Percentiles rank a stretch among this genome's conserved stretches.
These are phyloP conservation scores for Lithosia quadra DNA, from an alignment of 2,888 invertebrate genomes.

Conservation along the genomic window DNA sequence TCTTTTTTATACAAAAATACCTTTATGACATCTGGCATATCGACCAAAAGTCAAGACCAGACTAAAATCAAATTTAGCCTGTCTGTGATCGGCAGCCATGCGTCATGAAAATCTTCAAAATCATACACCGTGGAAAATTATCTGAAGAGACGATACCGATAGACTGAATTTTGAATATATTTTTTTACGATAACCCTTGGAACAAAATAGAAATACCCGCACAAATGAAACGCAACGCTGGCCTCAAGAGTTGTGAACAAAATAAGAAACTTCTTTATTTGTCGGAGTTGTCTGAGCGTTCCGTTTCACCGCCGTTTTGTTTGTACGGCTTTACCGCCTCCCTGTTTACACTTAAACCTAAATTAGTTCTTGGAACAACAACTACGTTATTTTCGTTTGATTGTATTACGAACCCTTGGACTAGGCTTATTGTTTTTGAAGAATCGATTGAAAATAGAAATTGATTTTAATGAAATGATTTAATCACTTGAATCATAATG, in stretches of 20 bases:
- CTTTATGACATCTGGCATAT: too few species aligned
- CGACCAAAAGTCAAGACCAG: too few species aligned
- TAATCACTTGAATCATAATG: too few species aligned
- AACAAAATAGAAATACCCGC: constrained; percentile 25
- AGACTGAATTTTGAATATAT: too few species aligned
- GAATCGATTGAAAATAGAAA: not conserved
- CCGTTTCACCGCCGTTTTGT: constrained; percentile 43
- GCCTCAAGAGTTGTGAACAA: constrained; percentile 36
- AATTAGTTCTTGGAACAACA: constrained; percentile 48
- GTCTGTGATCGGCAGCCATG: too few species aligned
- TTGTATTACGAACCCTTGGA: constrained; percentile 25
- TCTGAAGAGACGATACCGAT: too few species aligned
- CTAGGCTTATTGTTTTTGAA: not conserved
- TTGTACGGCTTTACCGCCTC: constrained; percentile 42
- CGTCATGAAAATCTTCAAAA: too few species aligned
- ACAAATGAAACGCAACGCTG: constrained; percentile 40
- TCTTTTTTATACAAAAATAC: too few species aligned
- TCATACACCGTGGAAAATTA: too few species aligned
- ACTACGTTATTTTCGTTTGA: constrained; percentile 31
- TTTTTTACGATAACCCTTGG: too few species aligned
- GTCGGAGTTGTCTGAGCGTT: constrained; percentile 29
- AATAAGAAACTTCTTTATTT: constrained; percentile 46
- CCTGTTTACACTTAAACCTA: constrained; percentile 52
- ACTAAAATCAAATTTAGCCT: too few species aligned
- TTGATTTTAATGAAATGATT: too few species aligned